Percentiles rank a stretch among this genome's conserved stretches.
Conservation (phyloP, 2,888 invertebrate species). For the Chrysolina americana region DNA sequence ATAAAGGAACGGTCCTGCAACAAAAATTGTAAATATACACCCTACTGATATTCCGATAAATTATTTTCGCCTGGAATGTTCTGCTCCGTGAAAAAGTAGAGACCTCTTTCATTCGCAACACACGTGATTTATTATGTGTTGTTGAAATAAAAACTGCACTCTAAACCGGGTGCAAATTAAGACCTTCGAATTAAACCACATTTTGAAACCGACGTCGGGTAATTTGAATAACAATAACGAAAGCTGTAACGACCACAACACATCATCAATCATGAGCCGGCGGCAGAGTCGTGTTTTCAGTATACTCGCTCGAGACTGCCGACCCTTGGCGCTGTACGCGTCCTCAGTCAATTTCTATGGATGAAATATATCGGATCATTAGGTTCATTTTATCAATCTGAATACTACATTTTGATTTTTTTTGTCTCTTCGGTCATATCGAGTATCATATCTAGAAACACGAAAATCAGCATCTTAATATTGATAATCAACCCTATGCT, state of each 20-base stretch:
- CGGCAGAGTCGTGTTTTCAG: neutral
- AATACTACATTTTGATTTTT: neutral
- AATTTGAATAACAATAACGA: constrained; percentile 24
- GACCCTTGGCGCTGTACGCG: neutral
- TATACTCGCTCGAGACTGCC: neutral
- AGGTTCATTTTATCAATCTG: neutral
- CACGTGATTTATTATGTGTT: constrained; percentile 11
- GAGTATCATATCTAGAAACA: no score
- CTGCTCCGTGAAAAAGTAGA: no score
- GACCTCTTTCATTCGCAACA: no score
- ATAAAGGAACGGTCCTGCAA: no score
- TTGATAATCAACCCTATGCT: no score
- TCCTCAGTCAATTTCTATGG: neutral
- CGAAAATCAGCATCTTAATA: no score
- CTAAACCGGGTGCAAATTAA: constrained; percentile 9
- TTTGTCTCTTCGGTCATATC: no score
- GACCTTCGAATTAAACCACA: constrained; percentile 15
- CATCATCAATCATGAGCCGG: constrained; percentile 8
- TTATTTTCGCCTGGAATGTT: no score
- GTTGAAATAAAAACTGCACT: constrained; percentile 15
- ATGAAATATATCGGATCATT: neutral
- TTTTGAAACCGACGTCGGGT: constrained; percentile 8
- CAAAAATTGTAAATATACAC: no score
- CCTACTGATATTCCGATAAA: no score
- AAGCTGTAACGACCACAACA: constrained; percentile 22